These are phyloP conservation scores for Glyptemys insculpta DNA, from an alignment of 2,797 vertebrate genomes.

Conservation along the genomic window DNA sequence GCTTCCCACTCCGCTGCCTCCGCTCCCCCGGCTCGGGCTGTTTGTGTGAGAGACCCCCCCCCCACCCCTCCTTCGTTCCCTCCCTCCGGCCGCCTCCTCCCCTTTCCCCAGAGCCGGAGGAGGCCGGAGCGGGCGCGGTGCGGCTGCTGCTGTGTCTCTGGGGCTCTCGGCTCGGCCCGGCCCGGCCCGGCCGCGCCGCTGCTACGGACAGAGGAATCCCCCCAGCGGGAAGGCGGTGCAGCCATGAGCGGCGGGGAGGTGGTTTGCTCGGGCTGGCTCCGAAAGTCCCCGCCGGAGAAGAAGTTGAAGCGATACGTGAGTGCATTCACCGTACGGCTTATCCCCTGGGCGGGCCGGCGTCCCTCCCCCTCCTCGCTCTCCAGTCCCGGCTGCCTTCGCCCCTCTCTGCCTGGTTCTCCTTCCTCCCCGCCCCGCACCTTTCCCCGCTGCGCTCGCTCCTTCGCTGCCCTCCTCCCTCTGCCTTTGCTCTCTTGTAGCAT, in stretches of 20 bases:
- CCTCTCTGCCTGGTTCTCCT: background rate
- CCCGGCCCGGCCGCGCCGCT: background rate
- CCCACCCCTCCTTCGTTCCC: background rate
- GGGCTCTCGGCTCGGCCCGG: background rate
- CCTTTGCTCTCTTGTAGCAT: background rate
- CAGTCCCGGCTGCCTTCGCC: background rate
- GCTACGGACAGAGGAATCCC: slow-evolving; percentile 14
- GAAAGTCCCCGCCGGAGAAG: slow-evolving; percentile 99
- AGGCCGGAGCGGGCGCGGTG: slow-evolving; percentile 59
- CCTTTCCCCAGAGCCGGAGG: slow-evolving; percentile 35
- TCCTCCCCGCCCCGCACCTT: slow-evolving; percentile 16
- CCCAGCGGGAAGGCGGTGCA: slow-evolving; percentile 53
- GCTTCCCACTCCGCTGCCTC: background rate
- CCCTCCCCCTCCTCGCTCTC: too few species aligned
- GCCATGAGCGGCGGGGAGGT: slow-evolving; percentile 96
- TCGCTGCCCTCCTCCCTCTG: too few species aligned
- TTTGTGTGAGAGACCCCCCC: slow-evolving; percentile 18
- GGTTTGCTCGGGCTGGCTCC: slow-evolving; percentile 95
- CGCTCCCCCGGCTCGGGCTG: background rate
- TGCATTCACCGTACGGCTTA: slow-evolving; percentile 63
- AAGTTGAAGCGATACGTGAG: slow-evolving; percentile 99
- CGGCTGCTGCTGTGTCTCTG: slow-evolving; percentile 23
- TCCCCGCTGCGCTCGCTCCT: background rate
- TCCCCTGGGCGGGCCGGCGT: background rate
- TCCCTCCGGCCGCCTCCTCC: background rate